Base-by-base conservation (phyloP, 1,140 invertebrate genomes). In the Hyles vespertilio region DNA sequence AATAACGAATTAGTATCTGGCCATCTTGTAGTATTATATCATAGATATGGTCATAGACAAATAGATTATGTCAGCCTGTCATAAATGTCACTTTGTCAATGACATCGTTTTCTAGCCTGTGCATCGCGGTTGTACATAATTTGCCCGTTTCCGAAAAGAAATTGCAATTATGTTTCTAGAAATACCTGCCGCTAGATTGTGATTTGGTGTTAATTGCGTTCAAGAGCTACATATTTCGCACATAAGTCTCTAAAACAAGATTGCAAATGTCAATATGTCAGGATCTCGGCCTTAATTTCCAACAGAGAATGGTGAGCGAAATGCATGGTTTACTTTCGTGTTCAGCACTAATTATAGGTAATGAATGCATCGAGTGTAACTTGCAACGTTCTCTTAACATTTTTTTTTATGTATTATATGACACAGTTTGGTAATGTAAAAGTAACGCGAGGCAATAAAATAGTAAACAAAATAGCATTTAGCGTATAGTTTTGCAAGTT, bases 191-290 rank as follows among this genome's bases (percentile, higher is more conserved):
- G 58, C 56, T 49, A 61, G 63, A 58, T 67, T 72, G 58, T 77
- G 63, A 79, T 70, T 72, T 62, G 63, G 58, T 61, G 63, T 68
- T 63, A 61, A 55, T 65, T 61, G 50, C 48, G 65, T 59, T 66
- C 50, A 67, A 65, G 61, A 69, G 62, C 61, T 65, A 61, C 72
- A 63, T 84, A 69, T 83, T 81, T 63, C 72, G 69, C 70, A 54
- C 66, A 75, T 64, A 78, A 77, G 79, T 76, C 59, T 57, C 60
- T 67, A 74, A 70, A 84, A 88, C 77, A 77, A 73, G 81, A 84
- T 88, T 88, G 83, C 86, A 86, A 89, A 89, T 89, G 86, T 89
- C 86, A 89, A 89, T 89, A 89, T 89, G 86, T 87, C 86, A 87
- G 84, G 86, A 89, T 84, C 82, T 89, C 77, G 84, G 86, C 78